These are phyloP conservation scores for Channallabes apus DNA, from an alignment of 2,797 vertebrate genomes.

Conservation along the genomic window DNA sequence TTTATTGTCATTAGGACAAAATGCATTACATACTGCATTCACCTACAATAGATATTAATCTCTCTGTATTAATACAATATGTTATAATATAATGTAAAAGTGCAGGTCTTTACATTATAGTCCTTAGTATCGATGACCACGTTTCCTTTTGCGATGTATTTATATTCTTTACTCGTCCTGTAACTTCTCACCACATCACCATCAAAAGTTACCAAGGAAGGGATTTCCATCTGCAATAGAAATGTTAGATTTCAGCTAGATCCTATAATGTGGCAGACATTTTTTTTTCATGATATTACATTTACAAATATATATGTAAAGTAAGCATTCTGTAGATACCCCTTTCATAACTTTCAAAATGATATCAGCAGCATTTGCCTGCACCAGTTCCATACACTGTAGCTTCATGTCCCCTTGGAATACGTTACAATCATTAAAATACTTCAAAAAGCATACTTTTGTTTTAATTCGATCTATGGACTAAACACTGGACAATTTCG, in stretches of 20 bases:
- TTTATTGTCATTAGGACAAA: not conserved
- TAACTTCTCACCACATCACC: constrained; percentile 69
- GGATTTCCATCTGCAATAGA: constrained; percentile 73
- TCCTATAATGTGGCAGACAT: not conserved
- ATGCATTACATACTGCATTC: not conserved
- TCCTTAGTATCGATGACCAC: constrained; percentile 67
- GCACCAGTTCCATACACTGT: no score
- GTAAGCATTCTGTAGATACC: not conserved
- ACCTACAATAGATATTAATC: not conserved
- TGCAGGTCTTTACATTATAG: constrained; percentile 70
- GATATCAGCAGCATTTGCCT: no score
- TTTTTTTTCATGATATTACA: not conserved
- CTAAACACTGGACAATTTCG: no score
- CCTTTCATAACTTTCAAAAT: no score
- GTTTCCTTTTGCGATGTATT: constrained; percentile 66
- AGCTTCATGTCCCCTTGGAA: no score
- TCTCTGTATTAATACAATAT: no score
- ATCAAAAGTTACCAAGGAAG: constrained; percentile 70
- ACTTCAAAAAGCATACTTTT: not conserved
- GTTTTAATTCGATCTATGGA: no score
- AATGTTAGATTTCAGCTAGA: not conserved
- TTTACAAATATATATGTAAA: not conserved
- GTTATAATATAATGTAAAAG: not conserved
- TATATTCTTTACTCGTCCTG: constrained; percentile 63
- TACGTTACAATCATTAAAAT: not conserved